These are phyloP conservation scores for Archegozetes longisetosus DNA, from an alignment of 1,140 invertebrate genomes.

Conservation along the genomic window DNA sequence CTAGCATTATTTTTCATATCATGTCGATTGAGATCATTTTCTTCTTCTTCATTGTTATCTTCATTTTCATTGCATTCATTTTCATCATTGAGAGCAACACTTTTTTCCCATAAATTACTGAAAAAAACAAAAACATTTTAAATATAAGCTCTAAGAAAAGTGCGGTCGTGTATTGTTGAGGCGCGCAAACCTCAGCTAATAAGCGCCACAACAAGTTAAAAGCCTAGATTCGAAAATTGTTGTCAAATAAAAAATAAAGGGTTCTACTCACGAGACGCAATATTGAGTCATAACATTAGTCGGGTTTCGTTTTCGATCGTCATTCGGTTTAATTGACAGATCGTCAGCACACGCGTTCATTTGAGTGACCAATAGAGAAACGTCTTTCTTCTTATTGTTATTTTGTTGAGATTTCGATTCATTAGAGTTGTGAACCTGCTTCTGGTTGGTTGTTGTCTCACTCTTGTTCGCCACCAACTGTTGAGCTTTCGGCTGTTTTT, in stretches of 20 bases:
- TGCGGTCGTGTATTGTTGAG: too few relatives aligned
- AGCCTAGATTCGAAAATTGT: neutral
- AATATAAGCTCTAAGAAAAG: too few relatives aligned
- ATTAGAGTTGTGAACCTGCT: neutral
- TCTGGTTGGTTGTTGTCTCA: neutral
- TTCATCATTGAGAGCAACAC: constrained; percentile 9
- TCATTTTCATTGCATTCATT: constrained; percentile 9
- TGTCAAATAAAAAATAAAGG: neutral
- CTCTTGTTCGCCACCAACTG: neutral
- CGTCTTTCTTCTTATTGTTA: constrained; percentile 6
- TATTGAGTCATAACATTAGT: constrained; percentile 13
- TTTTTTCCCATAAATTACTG: constrained; percentile 13
- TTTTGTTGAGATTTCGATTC: neutral
- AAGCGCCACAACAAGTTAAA: too few relatives aligned
- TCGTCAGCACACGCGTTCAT: constrained; percentile 15
- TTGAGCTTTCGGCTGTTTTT: neutral
- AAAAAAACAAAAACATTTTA: neutral
- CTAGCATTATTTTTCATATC: too few relatives aligned
- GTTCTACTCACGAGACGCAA: constrained; percentile 13
- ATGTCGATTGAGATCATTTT: neutral
- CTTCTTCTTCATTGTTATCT: neutral
- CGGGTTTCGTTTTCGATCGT: neutral
- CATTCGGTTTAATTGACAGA: constrained; percentile 4
- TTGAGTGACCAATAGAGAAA: constrained; percentile 10
- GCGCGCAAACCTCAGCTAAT: too few relatives aligned